These are phyloP conservation scores for Chironomus tepperi DNA, from an alignment of 1,140 invertebrate species.

Conservation along the genomic window DNA sequence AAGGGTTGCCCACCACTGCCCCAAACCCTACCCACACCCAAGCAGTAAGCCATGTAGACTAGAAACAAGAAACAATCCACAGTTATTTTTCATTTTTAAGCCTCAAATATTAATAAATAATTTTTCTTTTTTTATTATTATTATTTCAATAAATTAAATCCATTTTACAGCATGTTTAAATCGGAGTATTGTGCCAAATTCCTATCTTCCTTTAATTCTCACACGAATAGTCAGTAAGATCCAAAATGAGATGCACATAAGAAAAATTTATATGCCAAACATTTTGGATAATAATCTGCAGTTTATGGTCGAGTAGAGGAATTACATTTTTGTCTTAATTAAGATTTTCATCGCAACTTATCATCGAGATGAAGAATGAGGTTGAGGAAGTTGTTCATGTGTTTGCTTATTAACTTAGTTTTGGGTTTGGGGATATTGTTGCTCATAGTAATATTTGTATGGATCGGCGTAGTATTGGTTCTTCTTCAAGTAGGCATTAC, in stretches of 20 bases:
- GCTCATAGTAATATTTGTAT: conserved; percentile 47
- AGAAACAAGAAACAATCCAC: not conserved
- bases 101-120: conserved; percentile 15
- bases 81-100: not conserved
- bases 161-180: not conserved
- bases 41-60: not conserved
- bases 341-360: not conserved
- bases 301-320: not conserved
- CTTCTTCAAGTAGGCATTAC: conserved; percentile 48
- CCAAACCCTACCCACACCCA: no score
- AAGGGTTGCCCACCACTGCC: no score
- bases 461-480: conserved; percentile 41
- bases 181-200: not conserved
- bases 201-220: not conserved
- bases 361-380: not conserved
- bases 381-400: not conserved
- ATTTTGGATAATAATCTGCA: no score
- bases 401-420: not conserved
- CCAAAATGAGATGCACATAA: no score
- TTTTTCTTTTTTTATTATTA: not conserved
- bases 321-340: not conserved
- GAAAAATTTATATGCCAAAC: no score
- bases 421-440: conserved; percentile 27
- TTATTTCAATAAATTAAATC: conserved; percentile 8
- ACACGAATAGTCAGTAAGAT: no score